Conservation (phyloP, 2,888 invertebrate species). For the Tipula confusa region DNA sequence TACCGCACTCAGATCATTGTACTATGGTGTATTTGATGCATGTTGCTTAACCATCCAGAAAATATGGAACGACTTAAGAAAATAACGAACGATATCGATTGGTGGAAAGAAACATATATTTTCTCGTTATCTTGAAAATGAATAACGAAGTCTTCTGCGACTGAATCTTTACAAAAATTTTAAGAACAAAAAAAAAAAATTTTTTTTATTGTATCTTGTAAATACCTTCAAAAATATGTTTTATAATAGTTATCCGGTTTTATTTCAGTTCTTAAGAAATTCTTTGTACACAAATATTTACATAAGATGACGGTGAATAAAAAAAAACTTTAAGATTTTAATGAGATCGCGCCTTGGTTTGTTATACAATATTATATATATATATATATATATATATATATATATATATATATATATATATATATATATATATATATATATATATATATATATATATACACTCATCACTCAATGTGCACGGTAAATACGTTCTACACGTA, state of each 20-base stretch:
- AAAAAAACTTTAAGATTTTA: not conserved
- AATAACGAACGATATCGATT: not conserved
- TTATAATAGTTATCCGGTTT: constrained; percentile 5
- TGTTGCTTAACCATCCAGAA: not conserved
- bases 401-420: no score
- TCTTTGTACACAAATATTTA: not conserved
- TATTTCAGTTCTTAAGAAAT: not conserved
- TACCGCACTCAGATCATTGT: not conserved
- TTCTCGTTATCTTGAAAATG: not conserved
- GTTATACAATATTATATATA: no score
- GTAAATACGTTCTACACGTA: no score
- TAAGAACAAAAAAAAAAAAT: not conserved
- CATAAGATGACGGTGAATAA: not conserved
- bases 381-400: no score
- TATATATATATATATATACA: no score
- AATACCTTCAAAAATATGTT: not conserved
- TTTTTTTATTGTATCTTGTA: not conserved
- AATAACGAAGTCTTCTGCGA: not conserved
- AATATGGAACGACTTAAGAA: not conserved
- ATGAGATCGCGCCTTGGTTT: not conserved
- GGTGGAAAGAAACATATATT: not conserved
- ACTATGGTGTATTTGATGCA: not conserved
- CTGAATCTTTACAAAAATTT: not conserved
- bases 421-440: no score
- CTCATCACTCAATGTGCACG: no score